A percentile compares a stretch with the other conserved stretches of the same genome.
Conservation (phyloP, 2,113 vertebrate species). For the Peromyscus californicus region DNA sequence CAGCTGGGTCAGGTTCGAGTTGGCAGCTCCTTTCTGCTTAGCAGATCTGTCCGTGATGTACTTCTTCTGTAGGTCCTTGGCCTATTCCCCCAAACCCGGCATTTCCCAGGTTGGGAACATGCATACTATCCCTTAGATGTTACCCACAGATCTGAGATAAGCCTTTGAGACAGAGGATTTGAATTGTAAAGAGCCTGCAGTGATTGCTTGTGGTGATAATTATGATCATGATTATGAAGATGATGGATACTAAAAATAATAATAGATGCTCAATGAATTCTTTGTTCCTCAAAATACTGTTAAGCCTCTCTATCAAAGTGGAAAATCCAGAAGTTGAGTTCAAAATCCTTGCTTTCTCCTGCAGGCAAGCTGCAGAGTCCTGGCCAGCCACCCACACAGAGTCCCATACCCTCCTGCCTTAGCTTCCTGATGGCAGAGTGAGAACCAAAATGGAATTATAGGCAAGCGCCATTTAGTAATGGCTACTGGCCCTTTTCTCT, state of each 20-base stretch:
- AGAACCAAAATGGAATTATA: neutral
- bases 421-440: neutral
- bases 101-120: slow-evolving; percentile 13
- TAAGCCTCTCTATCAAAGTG: neutral
- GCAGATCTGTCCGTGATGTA: neutral
- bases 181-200: neutral
- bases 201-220: slow-evolving; percentile 13
- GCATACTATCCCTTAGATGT: neutral
- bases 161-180: neutral
- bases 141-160: neutral
- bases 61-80: neutral
- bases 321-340: neutral
- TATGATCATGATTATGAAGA: neutral
- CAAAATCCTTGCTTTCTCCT: neutral
- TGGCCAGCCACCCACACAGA: too few relatives aligned
- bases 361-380: neutral
- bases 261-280: neutral
- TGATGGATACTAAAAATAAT: neutral
- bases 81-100: neutral
- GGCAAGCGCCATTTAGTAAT: neutral
- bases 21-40: neutral
- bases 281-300: neutral
- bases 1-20: neutral
- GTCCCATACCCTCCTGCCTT: neutral
- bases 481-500: neutral